phyloP scores from a whole-genome alignment of 1,140 invertebrate genomes.

The Aplysia californica region DNA sequence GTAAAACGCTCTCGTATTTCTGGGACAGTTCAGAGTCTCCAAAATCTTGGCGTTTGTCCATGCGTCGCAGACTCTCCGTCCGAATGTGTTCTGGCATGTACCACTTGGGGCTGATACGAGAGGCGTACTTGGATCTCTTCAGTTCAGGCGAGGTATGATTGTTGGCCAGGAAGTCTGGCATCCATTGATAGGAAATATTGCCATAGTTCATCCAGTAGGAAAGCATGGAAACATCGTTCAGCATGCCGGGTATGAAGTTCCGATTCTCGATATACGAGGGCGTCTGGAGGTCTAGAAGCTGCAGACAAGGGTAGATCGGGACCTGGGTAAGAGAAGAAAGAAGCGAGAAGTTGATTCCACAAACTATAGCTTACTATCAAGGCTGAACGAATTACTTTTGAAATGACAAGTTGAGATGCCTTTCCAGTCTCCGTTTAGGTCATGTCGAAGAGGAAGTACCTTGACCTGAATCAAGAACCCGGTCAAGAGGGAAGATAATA shows the following conservation, averaged over 20 bases:
- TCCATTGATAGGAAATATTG: conserved; percentile 41
- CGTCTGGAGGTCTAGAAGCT: conserved; percentile 53
- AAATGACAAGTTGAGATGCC: no score
- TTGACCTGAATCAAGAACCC: no score
- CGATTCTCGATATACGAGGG: conserved; percentile 58
- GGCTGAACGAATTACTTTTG: no score
- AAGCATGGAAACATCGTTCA: conserved; percentile 44
- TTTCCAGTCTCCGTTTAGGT: no score
- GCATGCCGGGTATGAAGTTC: conserved; percentile 44
- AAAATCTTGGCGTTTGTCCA: conserved; percentile 41
- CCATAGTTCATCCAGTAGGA: conserved; percentile 49
- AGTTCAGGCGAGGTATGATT: conserved; percentile 45
- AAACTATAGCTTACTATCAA: no score
- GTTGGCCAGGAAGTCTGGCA: conserved; percentile 46
- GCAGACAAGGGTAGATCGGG: conserved; percentile 57
- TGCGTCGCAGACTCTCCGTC: conserved; percentile 34
- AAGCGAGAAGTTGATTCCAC: conserved; percentile 41
- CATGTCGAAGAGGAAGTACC: no score
- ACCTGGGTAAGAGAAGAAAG: conserved; percentile 34
- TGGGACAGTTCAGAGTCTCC: conserved; percentile 41
- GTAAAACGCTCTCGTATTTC: conserved; percentile 38
- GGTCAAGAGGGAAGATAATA: no score
- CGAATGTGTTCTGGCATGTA: conserved; percentile 50
- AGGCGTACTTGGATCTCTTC: conserved; percentile 46
- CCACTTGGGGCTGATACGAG: conserved; percentile 38